Base-by-base conservation (phyloP, 2,113 vertebrate species). In the Myotis brandtii region DNA sequence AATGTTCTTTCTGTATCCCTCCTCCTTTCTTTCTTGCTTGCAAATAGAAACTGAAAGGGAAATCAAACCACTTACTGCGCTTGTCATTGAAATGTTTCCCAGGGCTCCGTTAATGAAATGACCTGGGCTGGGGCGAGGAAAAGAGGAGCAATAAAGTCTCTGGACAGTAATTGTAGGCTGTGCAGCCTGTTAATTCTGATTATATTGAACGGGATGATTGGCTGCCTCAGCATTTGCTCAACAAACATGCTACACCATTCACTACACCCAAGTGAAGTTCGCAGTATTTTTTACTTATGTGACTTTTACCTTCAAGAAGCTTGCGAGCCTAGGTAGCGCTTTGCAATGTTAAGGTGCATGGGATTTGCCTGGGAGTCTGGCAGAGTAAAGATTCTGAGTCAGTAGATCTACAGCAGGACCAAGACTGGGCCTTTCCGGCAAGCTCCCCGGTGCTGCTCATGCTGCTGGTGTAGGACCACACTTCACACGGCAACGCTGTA, bases 1-100 rank as follows among this genome's bases (percentile, higher is more conserved):
- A 97, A 97, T 96, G 97, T 97, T 97, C 96, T 97, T 98, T 96
- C 97, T 66, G 89, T 97, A 97, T 97, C 82, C 96, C 95, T 96
- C 94, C 94, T 97, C 92, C 96, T 96, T 93, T 94, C 92, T 97
- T 97, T 97, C 97, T 97, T 89, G 64, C 96, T 98, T 96, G 79
- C 97, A 95, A 96, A 95, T 97, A 88, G 95, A 96, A 96, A 96
- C 76, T 95, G 94, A 91, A 96, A 97, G 96, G 56, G 86, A 66
- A 97, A 97, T 97, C 30, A 96, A 96, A 93, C 90, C 91, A 91
- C 93, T 95, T 86, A 83, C 54, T 95, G 79, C 23, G 86, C 86
- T 95, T 93, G 77, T 95, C 91, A 95, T 40, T 97, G 94, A 84
- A 37, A 62, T 82, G 77, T 96, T 95, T 95, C 84, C 96, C 83